phyloP scores from a whole-genome alignment of 1,140 invertebrate genomes.

The Batillaria attramentaria region DNA sequence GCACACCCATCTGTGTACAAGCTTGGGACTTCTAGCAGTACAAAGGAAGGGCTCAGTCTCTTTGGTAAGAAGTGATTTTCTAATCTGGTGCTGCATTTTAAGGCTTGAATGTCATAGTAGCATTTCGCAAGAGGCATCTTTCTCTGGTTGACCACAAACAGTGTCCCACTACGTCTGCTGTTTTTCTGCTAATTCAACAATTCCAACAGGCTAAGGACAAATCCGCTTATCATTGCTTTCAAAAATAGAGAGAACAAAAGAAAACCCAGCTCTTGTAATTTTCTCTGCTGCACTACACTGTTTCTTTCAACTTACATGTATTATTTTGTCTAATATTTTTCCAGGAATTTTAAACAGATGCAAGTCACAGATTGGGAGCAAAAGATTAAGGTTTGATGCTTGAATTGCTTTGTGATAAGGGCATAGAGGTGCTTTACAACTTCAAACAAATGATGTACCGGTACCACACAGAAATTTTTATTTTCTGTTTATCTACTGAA shows the following conservation, averaged over 20 bases:
- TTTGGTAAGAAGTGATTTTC: constrained; percentile 75
- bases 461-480: background rate
- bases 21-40: constrained; percentile 67
- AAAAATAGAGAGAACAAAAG: background rate
- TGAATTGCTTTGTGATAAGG: constrained; percentile 11
- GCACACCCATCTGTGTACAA: constrained; percentile 86
- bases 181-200: too few relatives aligned
- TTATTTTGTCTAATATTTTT: background rate
- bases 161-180: too few relatives aligned
- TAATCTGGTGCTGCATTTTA: too few relatives aligned
- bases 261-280: background rate
- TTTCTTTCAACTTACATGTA: too few relatives aligned
- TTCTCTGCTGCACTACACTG: too few relatives aligned
- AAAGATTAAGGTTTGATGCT: constrained; percentile 70
- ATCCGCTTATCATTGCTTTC: too few relatives aligned
- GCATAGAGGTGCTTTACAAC: background rate
- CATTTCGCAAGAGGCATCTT: too few relatives aligned
- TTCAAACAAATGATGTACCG: background rate
- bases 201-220: too few relatives aligned
- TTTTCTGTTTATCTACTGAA: background rate
- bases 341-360: constrained; percentile 81
- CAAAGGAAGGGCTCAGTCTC: constrained; percentile 81
- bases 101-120: too few relatives aligned
- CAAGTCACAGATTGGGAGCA: constrained; percentile 76
- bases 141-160: too few relatives aligned